These are phyloP conservation scores for Tolypeutes matacus DNA, from an alignment of 2,797 vertebrate genomes.

Conservation along the genomic window DNA sequence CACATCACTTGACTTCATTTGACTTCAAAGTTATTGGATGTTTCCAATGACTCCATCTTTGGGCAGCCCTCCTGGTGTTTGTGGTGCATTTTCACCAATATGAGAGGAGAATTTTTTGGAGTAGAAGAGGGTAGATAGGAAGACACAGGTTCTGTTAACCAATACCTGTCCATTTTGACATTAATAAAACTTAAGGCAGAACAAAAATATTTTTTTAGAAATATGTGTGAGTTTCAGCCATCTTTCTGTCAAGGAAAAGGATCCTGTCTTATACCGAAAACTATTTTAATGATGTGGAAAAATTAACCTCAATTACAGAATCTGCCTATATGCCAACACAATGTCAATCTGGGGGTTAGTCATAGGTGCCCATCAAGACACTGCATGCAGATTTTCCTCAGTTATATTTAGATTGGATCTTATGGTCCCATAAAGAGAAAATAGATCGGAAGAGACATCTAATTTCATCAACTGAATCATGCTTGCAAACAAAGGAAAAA, in stretches of 20 bases:
- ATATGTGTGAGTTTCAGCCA: background rate
- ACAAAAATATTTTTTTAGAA: background rate
- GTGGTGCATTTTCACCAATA: accelerated
- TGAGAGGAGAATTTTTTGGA: background rate
- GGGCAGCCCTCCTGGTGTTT: background rate
- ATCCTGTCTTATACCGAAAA: background rate
- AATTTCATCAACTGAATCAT: conserved; percentile 32
- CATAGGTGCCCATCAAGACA: background rate
- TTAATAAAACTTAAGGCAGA: background rate
- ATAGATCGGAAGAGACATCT: conserved; percentile 31
- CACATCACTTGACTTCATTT: accelerated
- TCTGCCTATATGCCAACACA: accelerated
- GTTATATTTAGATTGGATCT: background rate
- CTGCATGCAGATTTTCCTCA: too few relatives aligned
- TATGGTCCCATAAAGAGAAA: background rate
- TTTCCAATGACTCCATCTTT: too few relatives aligned
- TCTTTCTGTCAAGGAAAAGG: background rate
- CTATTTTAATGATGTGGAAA: background rate
- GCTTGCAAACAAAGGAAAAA: background rate
- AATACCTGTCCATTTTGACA: background rate
- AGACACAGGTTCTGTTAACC: accelerated
- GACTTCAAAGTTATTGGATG: accelerated
- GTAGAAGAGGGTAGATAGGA: accelerated
- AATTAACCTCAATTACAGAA: background rate
- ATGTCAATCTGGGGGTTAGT: accelerated